These are phyloP conservation scores for Catostylus mosaicus DNA, from an alignment of 30 jellyfish, hydroid and myxozoan genomes.

Conservation along the genomic window DNA sequence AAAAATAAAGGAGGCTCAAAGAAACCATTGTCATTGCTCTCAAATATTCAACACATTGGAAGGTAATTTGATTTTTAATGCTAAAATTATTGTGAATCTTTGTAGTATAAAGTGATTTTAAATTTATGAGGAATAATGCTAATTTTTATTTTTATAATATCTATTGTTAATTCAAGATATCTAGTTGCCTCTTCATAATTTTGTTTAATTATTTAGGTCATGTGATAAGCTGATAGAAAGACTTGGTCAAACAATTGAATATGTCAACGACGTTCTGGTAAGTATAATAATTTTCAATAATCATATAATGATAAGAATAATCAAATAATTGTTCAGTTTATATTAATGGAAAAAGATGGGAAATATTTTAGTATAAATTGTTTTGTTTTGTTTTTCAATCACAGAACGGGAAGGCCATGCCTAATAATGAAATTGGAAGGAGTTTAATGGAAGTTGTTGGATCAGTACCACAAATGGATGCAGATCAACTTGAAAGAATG, in stretches of 20 bases:
- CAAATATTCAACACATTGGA: conserved; percentile 89
- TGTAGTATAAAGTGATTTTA: background rate
- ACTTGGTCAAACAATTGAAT: conserved; percentile 69
- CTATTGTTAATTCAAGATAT: too few relatives aligned
- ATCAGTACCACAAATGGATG: conserved; percentile 94
- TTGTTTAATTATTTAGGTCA: conserved; percentile 68
- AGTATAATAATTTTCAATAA: conserved; percentile 20
- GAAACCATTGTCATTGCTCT: conserved; percentile 72
- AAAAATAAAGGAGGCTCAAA: conserved; percentile 97
- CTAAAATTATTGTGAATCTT: background rate
- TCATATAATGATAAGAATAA: too few relatives aligned
- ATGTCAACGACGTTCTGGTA: conserved; percentile 92
- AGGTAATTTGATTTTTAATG: conserved; percentile 50
- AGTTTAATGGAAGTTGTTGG: conserved; percentile 87
- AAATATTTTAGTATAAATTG: too few relatives aligned
- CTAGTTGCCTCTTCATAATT: too few relatives aligned
- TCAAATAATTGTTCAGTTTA: too few relatives aligned
- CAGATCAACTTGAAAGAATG: conserved; percentile 87
- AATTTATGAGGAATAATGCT: too few relatives aligned
- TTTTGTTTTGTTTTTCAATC: background rate
- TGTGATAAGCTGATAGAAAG: conserved; percentile 81
- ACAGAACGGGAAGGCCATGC: conserved; percentile 77
- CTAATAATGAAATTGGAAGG: conserved; percentile 90
- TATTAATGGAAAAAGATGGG: too few relatives aligned
- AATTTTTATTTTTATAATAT: too few relatives aligned